phyloP scores from a whole-genome alignment of 2,113 vertebrate genomes.

The Pedionomus torquatus region DNA sequence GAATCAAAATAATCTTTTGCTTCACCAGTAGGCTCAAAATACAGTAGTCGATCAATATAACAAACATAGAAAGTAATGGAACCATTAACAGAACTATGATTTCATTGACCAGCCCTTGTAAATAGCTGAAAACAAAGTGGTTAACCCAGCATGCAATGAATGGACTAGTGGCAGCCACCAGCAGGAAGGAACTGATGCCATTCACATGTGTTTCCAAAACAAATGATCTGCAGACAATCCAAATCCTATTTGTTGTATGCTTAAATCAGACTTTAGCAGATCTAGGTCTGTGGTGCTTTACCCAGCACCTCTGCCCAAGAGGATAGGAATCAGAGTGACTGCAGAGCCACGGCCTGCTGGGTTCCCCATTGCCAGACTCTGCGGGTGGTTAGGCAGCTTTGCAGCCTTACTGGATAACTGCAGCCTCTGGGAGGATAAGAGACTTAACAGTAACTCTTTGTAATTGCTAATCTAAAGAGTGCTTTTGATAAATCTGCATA shows the following conservation, averaged over 20 bases:
- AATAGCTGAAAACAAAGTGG: background rate
- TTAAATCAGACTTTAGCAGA: background rate
- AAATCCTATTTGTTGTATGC: accelerated
- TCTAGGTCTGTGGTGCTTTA: background rate
- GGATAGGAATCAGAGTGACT: background rate
- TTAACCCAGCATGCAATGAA: background rate
- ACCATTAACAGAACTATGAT: no score
- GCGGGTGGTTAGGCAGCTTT: background rate
- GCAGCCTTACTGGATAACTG: no score
- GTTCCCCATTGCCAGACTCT: background rate
- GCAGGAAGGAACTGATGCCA: background rate
- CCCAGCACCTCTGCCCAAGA: background rate
- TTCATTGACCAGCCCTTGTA: background rate
- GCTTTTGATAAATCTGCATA: background rate
- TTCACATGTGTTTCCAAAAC: background rate
- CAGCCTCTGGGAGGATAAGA: background rate
- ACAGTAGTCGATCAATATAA: background rate
- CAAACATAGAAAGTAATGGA: background rate
- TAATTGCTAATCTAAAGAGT: no score
- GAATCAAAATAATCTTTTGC: background rate
- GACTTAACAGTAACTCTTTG: background rate
- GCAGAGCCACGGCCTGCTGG: background rate
- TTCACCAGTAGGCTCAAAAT: background rate
- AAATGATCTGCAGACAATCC: background rate
- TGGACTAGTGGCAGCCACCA: background rate